Conservation (phyloP, 2,888 invertebrate genomes). For the Plagiodera versicolora region DNA sequence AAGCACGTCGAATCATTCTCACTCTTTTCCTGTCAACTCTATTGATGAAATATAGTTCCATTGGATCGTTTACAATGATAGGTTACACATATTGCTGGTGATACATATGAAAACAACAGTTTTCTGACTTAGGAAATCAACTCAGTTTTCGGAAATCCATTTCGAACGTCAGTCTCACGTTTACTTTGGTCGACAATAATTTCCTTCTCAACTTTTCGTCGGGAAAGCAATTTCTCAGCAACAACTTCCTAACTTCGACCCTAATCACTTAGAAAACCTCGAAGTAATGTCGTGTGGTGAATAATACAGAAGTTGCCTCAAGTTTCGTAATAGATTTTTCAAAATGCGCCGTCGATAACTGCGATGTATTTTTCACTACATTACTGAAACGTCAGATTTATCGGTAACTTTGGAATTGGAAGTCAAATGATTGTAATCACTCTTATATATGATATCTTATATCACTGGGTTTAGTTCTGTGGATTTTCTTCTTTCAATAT, state of each 20-base stretch:
- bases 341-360: slow-evolving; percentile 7
- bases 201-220: slow-evolving; percentile 5
- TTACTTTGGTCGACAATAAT: slow-evolving; percentile 4
- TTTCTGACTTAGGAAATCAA: background rate
- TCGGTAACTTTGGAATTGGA: background rate
- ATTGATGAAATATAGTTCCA: no score
- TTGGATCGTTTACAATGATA: no score
- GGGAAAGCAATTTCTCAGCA: slow-evolving; percentile 12
- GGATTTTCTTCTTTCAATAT: no score
- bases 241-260: slow-evolving; percentile 19
- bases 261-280: slow-evolving; percentile 20
- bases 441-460: background rate
- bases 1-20: no score
- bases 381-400: background rate
- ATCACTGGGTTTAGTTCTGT: no score
- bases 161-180: background rate
- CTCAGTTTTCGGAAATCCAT: background rate
- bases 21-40: no score
- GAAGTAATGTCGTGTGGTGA: slow-evolving; percentile 20
- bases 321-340: slow-evolving; percentile 12
- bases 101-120: background rate
- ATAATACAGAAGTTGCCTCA: slow-evolving; percentile 18
- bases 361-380: slow-evolving; percentile 5
- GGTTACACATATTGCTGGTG: no score
- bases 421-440: background rate